Percentiles rank a stretch among this genome's conserved stretches.
Conservation (phyloP, 2,888 invertebrate genomes). For the Clistopyga incitator region DNA sequence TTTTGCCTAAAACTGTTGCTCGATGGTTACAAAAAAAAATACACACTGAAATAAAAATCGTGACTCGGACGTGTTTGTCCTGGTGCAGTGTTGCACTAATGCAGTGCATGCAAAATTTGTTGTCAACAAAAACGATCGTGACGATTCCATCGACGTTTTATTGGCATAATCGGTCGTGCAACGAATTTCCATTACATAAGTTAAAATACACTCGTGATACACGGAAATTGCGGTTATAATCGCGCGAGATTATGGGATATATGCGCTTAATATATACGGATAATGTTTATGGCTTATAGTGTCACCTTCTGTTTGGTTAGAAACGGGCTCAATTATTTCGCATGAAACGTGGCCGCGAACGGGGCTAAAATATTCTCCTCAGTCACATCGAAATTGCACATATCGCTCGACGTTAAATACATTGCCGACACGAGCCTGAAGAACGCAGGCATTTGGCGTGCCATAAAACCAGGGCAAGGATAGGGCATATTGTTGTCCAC, state of each 20-base stretch:
- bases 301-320: constrained; percentile 80
- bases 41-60: not conserved
- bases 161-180: not conserved
- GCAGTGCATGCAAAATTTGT: constrained; percentile 28
- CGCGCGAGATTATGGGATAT: constrained; percentile 72
- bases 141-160: not conserved
- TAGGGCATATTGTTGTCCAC: constrained; percentile 82
- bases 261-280: constrained; percentile 1
- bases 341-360: constrained; percentile 73
- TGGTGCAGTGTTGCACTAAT: constrained; percentile 21
- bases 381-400: constrained; percentile 78
- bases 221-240: constrained; percentile 78
- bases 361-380: constrained; percentile 73
- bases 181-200: constrained; percentile 5
- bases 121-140: constrained; percentile 14
- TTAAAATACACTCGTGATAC: not conserved
- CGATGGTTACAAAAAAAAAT: not conserved
- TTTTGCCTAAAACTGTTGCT: no score
- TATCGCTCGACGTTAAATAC: constrained; percentile 78
- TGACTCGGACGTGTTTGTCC: not conserved
- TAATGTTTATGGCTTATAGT: constrained; percentile 14
- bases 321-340: constrained; percentile 72
- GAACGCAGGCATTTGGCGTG: constrained; percentile 82
- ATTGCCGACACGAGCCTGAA: constrained; percentile 80
- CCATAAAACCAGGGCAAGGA: constrained; percentile 81